These are phyloP conservation scores for Tapera naevia DNA, from an alignment of 2,797 vertebrate genomes.

Conservation along the genomic window DNA sequence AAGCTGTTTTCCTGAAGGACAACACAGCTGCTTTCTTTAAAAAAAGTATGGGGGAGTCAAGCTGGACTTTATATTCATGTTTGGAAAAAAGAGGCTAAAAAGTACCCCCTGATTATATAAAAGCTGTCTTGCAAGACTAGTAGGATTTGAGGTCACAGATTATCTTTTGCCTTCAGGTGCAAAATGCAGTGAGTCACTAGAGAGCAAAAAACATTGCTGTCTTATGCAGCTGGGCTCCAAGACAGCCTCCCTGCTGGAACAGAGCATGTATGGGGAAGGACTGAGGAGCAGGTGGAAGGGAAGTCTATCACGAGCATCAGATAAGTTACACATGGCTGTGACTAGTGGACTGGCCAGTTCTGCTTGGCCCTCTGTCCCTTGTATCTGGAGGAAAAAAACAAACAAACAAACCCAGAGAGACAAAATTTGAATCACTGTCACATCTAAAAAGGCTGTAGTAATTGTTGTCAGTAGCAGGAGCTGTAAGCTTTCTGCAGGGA, in stretches of 20 bases:
- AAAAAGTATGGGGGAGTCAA: slow-evolving; percentile 37
- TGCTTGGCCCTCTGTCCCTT: background rate
- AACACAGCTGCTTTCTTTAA: slow-evolving; percentile 65
- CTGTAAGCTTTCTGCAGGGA: background rate
- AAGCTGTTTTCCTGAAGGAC: slow-evolving; percentile 63
- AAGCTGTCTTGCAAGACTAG: slow-evolving; percentile 36
- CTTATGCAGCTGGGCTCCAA: slow-evolving; percentile 9
- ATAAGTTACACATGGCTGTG: accelerated
- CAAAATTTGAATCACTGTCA: background rate
- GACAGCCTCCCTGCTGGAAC: background rate
- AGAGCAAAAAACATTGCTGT: background rate
- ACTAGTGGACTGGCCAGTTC: background rate
- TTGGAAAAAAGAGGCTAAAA: slow-evolving; percentile 40
- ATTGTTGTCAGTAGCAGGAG: background rate
- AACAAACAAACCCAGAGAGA: background rate
- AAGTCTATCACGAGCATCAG: background rate
- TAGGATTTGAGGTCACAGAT: slow-evolving; percentile 41
- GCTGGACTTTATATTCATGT: slow-evolving; percentile 42
- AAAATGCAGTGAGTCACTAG: slow-evolving; percentile 36
- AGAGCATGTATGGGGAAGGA: accelerated
- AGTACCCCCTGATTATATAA: slow-evolving; percentile 37
- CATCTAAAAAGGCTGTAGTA: background rate
- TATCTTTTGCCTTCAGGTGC: slow-evolving; percentile 34
- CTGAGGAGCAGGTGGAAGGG: background rate
- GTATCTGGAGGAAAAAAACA: background rate